These are phyloP conservation scores for human DNA, from an alignment of 2,113 vertebrate species.

Conservation along the genomic window GRCh38 chr3:95452501-95453000, in stretches of 20 bases:
- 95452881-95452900: neutral
- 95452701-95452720: neutral
- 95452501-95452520: neutral
- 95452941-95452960: neutral
- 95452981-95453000: neutral
- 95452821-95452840: neutral
- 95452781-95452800: neutral
- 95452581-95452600: neutral
- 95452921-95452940: neutral
- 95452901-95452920: neutral
- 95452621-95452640: neutral
- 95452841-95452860: neutral
- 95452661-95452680: neutral
- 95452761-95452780: neutral
- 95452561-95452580: neutral
- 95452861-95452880: neutral
- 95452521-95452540: neutral
- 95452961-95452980: neutral
- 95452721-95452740: neutral
- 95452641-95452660: neutral
- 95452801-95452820: neutral
- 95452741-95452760: fast-evolving
- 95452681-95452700: neutral
- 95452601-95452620: neutral
- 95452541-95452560: neutral